Base-by-base conservation (phyloP, 2,888 invertebrate genomes). In the Ennomos quercinarius region DNA sequence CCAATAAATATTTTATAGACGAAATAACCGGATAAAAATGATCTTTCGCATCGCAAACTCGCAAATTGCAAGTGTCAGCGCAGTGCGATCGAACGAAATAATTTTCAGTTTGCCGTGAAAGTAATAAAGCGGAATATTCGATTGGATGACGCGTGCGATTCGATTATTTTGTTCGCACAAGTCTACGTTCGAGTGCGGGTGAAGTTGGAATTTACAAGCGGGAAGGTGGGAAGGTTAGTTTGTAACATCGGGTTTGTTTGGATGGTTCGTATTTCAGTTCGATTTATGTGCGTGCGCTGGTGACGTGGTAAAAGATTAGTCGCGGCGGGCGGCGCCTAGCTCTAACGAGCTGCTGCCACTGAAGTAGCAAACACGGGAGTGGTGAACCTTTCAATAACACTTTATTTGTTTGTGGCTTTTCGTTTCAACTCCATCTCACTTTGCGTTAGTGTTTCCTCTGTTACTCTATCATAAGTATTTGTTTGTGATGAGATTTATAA, bases 241-340 rank as follows among this genome's bases (percentile, higher is more conserved):
- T 64, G 76, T 67, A 72, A 73, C 80, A 79, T 83, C 81, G 78
- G 76, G 63, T 76, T 78, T 78, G 77, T 77, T 84, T 72, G 76
- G 80, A 78, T 77, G 71, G 77, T 69, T 81, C 85, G 86, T 90
- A 88, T 87, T 78, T 90, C 85, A 85, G 73, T 70, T 72, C 76
- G 80, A 91, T 91, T 91, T 89, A 91, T 91, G 89, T 90, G 89
- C 89, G 88, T 90, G 89, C 88, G 86, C 85, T 78, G 85, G 76
- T 86, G 89, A 89, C 87, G 84, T 75, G 81, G 77, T 91, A 90
- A 91, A 84, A 90, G 88, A 91, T 91, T 91, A 89, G 87, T 86
- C 78, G 77, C 63, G 64, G 63, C 66, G 65, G 50, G 56, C 43
- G 51, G 56, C 48, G 57, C 55, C 44, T 27, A 43, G 62, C 35